phyloP scores from a whole-genome alignment of 2,888 invertebrate genomes.

The Dolichopus griseipennis region DNA sequence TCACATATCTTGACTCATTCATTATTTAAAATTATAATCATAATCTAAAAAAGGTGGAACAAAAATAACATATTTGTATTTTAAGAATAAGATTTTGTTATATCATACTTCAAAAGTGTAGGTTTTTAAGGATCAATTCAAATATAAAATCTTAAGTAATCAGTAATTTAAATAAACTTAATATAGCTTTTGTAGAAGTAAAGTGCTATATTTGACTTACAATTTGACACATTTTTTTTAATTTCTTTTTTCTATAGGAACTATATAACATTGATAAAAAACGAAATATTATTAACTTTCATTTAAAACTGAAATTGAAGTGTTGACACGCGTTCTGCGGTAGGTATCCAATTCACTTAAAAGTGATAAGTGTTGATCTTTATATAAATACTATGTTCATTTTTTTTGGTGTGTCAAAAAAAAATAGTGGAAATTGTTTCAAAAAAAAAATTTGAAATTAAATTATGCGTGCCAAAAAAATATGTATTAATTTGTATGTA shows the following conservation, averaged over 20 bases:
- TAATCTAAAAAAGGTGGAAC: not conserved
- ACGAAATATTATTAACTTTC: not conserved
- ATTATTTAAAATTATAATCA: too few species aligned
- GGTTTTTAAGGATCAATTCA: not conserved
- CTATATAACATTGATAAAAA: too few species aligned
- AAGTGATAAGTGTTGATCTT: not conserved
- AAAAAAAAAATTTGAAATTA: too few species aligned
- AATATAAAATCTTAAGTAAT: not conserved
- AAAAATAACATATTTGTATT: not conserved
- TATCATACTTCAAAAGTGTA: not conserved
- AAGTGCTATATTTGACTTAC: not conserved
- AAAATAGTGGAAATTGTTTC: not conserved
- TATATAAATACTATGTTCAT: not conserved
- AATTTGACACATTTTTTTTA: not conserved
- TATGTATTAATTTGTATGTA: too few species aligned
- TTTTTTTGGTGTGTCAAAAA: not conserved
- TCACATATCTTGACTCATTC: too few species aligned
- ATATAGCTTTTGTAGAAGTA: not conserved
- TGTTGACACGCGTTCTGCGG: slow-evolving; percentile 6
- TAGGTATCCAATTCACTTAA: not conserved
- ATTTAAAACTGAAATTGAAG: not conserved
- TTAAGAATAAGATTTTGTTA: not conserved
- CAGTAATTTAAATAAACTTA: slow-evolving; percentile 4
- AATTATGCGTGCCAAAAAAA: too few species aligned
- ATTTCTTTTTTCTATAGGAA: too few species aligned